phyloP scores from a whole-genome alignment of 1,140 invertebrate genomes.

The Drosophila pseudoobscura region DNA sequence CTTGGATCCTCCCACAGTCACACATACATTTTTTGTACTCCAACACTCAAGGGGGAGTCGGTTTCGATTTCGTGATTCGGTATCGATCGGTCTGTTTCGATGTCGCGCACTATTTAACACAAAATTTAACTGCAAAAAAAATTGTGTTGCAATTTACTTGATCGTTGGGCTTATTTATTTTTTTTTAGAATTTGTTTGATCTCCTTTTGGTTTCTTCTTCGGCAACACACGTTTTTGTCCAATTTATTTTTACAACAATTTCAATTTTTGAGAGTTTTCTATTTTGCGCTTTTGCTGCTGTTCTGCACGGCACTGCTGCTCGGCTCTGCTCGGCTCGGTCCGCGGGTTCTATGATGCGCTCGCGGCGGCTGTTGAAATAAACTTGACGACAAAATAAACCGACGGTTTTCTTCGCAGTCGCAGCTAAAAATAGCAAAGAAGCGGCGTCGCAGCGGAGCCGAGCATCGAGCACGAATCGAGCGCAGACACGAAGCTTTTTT shows the following conservation, averaged over 20 bases:
- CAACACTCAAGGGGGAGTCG: neutral
- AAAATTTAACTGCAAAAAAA: constrained; percentile 29
- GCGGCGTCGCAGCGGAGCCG: neutral
- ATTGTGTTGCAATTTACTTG: constrained; percentile 7
- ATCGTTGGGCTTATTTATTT: no score
- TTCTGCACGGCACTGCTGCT: constrained; percentile 1
- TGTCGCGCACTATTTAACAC: constrained; percentile 24
- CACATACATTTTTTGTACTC: constrained; percentile 23
- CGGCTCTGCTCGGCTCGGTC: constrained; percentile 24
- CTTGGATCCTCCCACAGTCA: no score
- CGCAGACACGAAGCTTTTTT: constrained; percentile 11
- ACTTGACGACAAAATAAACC: constrained; percentile 67
- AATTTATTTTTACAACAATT: constrained; percentile 29
- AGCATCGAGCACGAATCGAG: constrained; percentile 7
- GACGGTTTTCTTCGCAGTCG: constrained; percentile 60
- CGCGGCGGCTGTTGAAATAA: constrained; percentile 58
- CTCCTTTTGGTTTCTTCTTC: constrained; percentile 4
- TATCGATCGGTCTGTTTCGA: neutral
- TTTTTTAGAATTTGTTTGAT: neutral
- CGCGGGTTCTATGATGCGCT: constrained; percentile 67
- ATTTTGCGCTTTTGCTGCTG: constrained; percentile 14
- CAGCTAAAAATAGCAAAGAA: constrained; percentile 67
- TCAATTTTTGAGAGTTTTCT: constrained; percentile 10
- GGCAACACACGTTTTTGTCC: neutral
- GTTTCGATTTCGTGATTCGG: neutral